A percentile compares a stretch with the other conserved stretches of the same genome.
These are phyloP conservation scores for Odocoileus hemionus DNA, from an alignment of 2,113 vertebrate species.

Conservation along the genomic window DNA sequence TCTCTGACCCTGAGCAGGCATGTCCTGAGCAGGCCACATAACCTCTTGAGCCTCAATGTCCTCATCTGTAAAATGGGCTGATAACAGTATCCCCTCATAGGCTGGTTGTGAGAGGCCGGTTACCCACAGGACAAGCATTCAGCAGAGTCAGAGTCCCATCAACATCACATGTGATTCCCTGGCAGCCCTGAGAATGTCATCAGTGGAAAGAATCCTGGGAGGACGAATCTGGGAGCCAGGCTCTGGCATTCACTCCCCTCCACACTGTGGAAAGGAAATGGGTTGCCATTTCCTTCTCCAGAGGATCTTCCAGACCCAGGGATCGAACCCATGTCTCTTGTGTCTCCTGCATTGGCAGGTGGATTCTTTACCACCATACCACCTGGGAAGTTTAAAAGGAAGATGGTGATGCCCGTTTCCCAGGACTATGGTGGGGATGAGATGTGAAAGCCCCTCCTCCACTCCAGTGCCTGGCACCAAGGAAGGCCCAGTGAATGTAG, in stretches of 20 bases:
- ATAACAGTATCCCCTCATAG: not conserved
- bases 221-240: not conserved
- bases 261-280: not conserved
- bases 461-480: not conserved
- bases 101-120: not conserved
- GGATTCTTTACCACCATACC: not conserved
- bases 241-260: not conserved
- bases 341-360: not conserved
- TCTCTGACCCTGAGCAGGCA: not conserved
- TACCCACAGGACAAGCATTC: not conserved
- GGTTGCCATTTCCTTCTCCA: not conserved
- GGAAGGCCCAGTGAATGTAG: not conserved
- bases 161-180: not conserved
- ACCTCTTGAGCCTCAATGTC: not conserved
- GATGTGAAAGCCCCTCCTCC: not conserved
- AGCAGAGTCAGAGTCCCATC: not conserved
- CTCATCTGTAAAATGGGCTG: not conserved
- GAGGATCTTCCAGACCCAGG: not conserved
- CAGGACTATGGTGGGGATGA: too few relatives aligned
- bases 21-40: not conserved
- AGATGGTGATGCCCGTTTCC: not conserved
- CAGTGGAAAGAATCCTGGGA: not conserved
- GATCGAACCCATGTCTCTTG: not conserved
- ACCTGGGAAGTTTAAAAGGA: not conserved
- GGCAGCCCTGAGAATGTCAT: not conserved